Base-by-base conservation (phyloP, 30 jellyfish, hydroid and myxozoan genomes). In the Hydractinia echinata region DNA sequence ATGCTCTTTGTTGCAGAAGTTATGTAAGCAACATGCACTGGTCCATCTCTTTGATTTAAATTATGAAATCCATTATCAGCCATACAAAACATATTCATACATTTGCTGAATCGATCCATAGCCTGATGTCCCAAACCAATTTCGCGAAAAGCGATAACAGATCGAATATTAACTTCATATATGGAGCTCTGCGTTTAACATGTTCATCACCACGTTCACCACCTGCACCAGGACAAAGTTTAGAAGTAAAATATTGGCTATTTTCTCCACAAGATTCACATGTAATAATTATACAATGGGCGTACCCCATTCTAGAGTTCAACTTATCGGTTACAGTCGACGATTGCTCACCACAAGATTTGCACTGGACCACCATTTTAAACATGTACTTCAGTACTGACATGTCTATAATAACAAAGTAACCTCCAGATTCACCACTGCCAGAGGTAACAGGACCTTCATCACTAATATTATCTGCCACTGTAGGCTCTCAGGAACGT, bases 51-150 rank as follows among this genome's bases (percentile, higher is more conserved):
- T 51, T 71, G 81, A 71, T 71, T 71, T 14, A 71, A 56, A 71
- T 71, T 71, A 13, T 44, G 14, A 51, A 71, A 71, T 18, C 58
- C 81, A 71, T 71, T 71, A 39, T 71, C 81, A 71, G 81, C 70
- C 55, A 71, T 50, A 51, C 81, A 71, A 50, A 71, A n/a, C 15
- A 71, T 15, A 71, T 71, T 71, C 81, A 71, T 71, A n/a, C 81
- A 71, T 71, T 71, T 71, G 13, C 81, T 71, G 81, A 71, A 71
- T 50, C 81, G 72, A 18, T 71, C 8, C 81, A 71, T 71, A 39
- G 81, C 54, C 81, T 71, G 81, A 71, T 71, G 50, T 71, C 81
- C 81, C 20, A 71, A 5, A 71, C 81, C 81, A 13, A 51, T 50
- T 71, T 71, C 81, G 20, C 81, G 81, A 71, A 71, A 71, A 6